Evolutionary conservation across 1,140 invertebrate species (phyloP).

Genomic region (Streblospio benedicti): DNA sequence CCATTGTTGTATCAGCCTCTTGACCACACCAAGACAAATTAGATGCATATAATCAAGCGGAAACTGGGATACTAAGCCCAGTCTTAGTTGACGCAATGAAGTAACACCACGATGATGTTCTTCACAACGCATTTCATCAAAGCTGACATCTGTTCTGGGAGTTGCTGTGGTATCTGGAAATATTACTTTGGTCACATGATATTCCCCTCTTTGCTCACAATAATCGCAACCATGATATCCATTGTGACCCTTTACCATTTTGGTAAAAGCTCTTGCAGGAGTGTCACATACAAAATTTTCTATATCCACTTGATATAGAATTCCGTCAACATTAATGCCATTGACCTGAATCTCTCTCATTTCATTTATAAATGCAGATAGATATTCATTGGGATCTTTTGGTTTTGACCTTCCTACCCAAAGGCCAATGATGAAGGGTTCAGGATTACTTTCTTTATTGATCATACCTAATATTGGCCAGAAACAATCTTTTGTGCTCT

Average conservation of each 20-base stretch:
- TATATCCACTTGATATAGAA: too few relatives aligned
- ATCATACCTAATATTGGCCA: neutral
- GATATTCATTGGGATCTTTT: neutral
- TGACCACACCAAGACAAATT: constrained; percentile 31
- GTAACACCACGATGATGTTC: constrained; percentile 17
- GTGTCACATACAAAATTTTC: neutral
- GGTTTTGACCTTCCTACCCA: neutral
- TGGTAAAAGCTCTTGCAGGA: neutral
- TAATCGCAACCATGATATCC: neutral
- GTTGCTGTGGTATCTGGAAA: constrained; percentile 25
- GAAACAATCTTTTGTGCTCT: neutral
- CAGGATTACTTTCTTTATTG: neutral
- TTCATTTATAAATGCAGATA: neutral
- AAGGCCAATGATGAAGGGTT: neutral
- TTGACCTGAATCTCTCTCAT: neutral
- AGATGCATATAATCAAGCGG: constrained; percentile 39
- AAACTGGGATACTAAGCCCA: constrained; percentile 28
- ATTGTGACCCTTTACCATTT: neutral
- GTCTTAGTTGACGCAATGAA: constrained; percentile 6
- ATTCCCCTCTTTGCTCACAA: neutral
- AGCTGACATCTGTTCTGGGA: constrained; percentile 28
- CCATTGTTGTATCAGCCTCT: constrained; percentile 34
- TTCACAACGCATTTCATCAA: constrained; percentile 21
- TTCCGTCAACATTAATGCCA: too few relatives aligned
- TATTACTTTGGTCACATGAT: neutral